phyloP scores from a whole-genome alignment of 1,140 invertebrate genomes.

The Drosophila sechellia region DNA sequence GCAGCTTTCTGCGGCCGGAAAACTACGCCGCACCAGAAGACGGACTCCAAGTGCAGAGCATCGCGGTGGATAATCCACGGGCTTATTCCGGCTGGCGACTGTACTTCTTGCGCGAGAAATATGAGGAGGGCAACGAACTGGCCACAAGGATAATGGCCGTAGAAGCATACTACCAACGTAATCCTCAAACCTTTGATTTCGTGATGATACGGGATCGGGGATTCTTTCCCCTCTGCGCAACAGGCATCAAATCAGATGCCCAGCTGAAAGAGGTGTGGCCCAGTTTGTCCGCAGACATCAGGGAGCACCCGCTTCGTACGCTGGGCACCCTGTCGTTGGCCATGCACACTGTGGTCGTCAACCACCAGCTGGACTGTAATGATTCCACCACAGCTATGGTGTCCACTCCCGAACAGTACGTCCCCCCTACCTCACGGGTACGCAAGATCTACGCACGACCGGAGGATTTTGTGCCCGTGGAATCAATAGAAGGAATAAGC shows the following conservation, averaged over 20 bases:
- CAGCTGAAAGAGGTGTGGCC: constrained; percentile 86
- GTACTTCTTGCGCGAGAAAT: constrained; percentile 87
- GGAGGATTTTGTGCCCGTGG: constrained; percentile 47
- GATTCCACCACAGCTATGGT: background rate
- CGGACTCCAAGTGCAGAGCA: constrained; percentile 47
- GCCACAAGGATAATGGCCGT: constrained; percentile 84
- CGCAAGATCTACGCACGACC: constrained; percentile 65
- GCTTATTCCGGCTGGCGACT: constrained; percentile 87
- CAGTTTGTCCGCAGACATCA: constrained; percentile 86
- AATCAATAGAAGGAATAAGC: constrained; percentile 40
- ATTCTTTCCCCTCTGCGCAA: constrained; percentile 85
- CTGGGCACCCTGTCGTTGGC: constrained; percentile 87
- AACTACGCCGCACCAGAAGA: constrained; percentile 74
- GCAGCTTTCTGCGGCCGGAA: constrained; percentile 63
- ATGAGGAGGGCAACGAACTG: constrained; percentile 77
- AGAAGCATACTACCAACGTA: constrained; percentile 78
- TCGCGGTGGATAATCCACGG: constrained; percentile 56
- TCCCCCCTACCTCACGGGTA: constrained; percentile 20
- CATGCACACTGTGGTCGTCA: constrained; percentile 86
- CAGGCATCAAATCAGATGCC: constrained; percentile 85
- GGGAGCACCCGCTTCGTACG: constrained; percentile 85
- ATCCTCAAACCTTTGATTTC: constrained; percentile 79
- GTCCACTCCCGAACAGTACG: constrained; percentile 31
- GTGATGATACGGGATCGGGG: constrained; percentile 84
- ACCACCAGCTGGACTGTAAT: constrained; percentile 37